Evolutionary conservation across 2,113 vertebrate species (phyloP).

Genomic region (Candoia aspera): DNA sequence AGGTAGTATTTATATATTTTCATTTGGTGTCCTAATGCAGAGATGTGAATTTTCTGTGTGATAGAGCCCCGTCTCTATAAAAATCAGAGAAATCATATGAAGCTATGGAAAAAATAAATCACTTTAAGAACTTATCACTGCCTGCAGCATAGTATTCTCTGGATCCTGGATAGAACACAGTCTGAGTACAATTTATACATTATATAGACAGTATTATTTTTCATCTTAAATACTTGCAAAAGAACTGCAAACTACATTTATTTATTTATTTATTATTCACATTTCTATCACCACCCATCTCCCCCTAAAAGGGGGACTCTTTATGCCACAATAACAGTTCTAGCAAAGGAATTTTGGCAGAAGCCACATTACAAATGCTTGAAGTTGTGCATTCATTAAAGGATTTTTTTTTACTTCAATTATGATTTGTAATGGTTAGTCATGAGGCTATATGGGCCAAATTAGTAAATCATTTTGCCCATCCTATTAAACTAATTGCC

Average conservation of each 20-base stretch:
- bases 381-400: background rate
- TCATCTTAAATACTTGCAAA: background rate
- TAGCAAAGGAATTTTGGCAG: background rate
- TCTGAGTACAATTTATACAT: background rate
- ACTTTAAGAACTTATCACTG: conserved; percentile 6
- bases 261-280: no score
- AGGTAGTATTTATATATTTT: background rate
- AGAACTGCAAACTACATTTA: background rate
- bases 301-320: no score
- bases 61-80: background rate
- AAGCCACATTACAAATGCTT: background rate
- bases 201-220: background rate
- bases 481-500: background rate
- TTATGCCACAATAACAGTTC: conserved; percentile 1
- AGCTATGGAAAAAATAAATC: background rate
- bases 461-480: background rate
- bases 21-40: background rate
- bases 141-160: background rate
- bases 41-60: background rate
- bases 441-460: background rate
- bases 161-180: background rate
- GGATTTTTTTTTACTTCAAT: background rate
- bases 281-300: no score
- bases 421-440: background rate
- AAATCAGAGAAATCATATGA: background rate